Conservation (phyloP, 2,113 vertebrate species). For the Girardinichthys multiradiatus region DNA sequence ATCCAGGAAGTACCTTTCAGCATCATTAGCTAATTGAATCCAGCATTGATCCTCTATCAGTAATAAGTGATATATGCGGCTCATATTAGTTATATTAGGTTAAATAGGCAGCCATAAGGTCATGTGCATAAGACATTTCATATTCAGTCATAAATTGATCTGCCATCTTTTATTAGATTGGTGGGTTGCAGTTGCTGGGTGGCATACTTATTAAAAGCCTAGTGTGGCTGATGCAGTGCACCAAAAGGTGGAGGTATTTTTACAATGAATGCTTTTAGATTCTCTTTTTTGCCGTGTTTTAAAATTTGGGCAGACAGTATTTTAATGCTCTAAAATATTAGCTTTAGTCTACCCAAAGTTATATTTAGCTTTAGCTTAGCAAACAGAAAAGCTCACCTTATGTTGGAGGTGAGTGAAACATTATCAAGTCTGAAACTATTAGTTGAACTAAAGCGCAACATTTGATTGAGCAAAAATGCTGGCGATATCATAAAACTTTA, state of each 20-base stretch:
- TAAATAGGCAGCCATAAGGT: constrained; percentile 73
- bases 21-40: constrained; percentile 79
- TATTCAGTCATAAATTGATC: constrained; percentile 74
- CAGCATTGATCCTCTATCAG: constrained; percentile 76
- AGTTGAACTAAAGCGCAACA: neutral
- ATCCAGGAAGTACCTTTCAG: constrained; percentile 73
- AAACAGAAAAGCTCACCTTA: neutral
- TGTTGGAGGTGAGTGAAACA: neutral
- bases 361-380: too few relatives aligned
- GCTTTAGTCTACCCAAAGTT: neutral
- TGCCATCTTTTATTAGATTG: constrained; percentile 75
- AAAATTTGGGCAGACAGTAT: neutral
- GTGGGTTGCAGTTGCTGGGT: constrained; percentile 41
- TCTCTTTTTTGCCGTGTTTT: neutral
- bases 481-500: neutral
- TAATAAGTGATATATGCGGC: constrained; percentile 78
- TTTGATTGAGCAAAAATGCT: neutral
- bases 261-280: neutral
- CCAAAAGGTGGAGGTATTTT: constrained; percentile 22
- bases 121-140: constrained; percentile 58
- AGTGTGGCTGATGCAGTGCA: constrained; percentile 29
- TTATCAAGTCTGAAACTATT: neutral
- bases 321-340: neutral
- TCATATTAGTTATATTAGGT: constrained; percentile 80
- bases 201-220: constrained; percentile 43